Base-by-base conservation (phyloP, 2,888 invertebrate species). In the Chalcis sispes region DNA sequence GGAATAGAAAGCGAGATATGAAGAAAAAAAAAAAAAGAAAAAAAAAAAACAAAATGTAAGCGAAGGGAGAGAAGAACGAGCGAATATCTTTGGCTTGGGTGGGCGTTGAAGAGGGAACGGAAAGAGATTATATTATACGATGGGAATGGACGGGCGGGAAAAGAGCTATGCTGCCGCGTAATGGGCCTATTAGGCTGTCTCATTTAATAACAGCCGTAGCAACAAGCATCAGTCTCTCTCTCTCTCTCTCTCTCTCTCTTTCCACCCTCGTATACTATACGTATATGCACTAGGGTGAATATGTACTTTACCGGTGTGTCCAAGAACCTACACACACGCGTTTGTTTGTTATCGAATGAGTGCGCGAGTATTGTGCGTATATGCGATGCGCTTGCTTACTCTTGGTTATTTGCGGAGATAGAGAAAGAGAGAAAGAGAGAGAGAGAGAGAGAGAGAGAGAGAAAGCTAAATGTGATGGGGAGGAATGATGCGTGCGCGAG, bases 121-220 rank as follows among this genome's bases (percentile, higher is more conserved):
- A 13, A 20, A 27, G 13, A 36, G 4, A 65, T 54, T 54, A 54
- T 27, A 54, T 50, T 50, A 50, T 46, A 46, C n/a, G n/a, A 23
- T 15, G 54, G 54, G 54, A 27, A 87, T 20, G 58, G 32, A 18
- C 58, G 8, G 13, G 20, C 25, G 62, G 46, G 46, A 5, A 50
- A 58, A 67, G 65, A 20, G 61, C 23, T 36, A 18, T 18, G 54
- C 59, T 25, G 50, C 40, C 71, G 67, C 59, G 85, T 88, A 88
- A 88, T 89, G 87, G 88, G 85, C 86, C 88, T 88, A 89, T 89
- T 89, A 89, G 86, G 88, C 88, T 87, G 88, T 88, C 88, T 88
- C 87, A 87, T 88, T 88, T 88, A 88, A 88, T 88, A 88, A 88
- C 87, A 85, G 84, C 86, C 29, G 42, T 20, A 52, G 36, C n/a